Percentiles rank a stretch among this genome's conserved stretches.
phyloP scores from a whole-genome alignment of 2,113 vertebrate species.

The Halichoeres trimaculatus region DNA sequence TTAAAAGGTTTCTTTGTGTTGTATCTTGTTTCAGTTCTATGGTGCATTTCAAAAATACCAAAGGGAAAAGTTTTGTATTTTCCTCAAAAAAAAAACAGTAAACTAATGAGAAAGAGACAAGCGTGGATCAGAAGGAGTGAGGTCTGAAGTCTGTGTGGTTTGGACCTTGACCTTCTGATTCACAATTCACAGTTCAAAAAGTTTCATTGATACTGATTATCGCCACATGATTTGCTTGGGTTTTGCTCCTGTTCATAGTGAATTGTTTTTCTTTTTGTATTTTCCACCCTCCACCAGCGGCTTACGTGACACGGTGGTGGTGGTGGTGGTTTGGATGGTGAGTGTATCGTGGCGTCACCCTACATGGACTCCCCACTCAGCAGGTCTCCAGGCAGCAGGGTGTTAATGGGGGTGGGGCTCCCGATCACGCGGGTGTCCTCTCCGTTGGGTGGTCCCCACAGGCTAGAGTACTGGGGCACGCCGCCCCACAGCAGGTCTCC shows the following conservation, averaged over 20 bases:
- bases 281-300: slow-evolving; percentile 44
- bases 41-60: slow-evolving; percentile 57
- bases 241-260: slow-evolving; percentile 80
- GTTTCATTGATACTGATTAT: slow-evolving; percentile 85
- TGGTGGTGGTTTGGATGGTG: slow-evolving; percentile 37
- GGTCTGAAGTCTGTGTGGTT: slow-evolving; percentile 79
- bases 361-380: slow-evolving; percentile 97
- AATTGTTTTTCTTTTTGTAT: slow-evolving; percentile 38
- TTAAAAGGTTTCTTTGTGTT: slow-evolving; percentile 68
- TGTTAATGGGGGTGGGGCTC: slow-evolving; percentile 94
- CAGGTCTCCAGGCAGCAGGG: slow-evolving; percentile 95
- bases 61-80: slow-evolving; percentile 37
- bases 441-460: slow-evolving; percentile 93
- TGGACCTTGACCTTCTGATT: slow-evolving; percentile 78
- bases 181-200: slow-evolving; percentile 78
- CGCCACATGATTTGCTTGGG: slow-evolving; percentile 86
- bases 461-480: slow-evolving; percentile 95
- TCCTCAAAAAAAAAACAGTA: slow-evolving; percentile 22
- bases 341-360: slow-evolving; percentile 67
- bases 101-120: slow-evolving; percentile 43
- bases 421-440: slow-evolving; percentile 93
- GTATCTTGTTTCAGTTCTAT: slow-evolving; percentile 56
- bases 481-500: slow-evolving; percentile 95
- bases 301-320: slow-evolving; percentile 47
- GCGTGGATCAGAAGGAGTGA: slow-evolving; percentile 64